phyloP scores from a whole-genome alignment of 2,888 invertebrate genomes.

The Stenoptilia bipunctidactyla region DNA sequence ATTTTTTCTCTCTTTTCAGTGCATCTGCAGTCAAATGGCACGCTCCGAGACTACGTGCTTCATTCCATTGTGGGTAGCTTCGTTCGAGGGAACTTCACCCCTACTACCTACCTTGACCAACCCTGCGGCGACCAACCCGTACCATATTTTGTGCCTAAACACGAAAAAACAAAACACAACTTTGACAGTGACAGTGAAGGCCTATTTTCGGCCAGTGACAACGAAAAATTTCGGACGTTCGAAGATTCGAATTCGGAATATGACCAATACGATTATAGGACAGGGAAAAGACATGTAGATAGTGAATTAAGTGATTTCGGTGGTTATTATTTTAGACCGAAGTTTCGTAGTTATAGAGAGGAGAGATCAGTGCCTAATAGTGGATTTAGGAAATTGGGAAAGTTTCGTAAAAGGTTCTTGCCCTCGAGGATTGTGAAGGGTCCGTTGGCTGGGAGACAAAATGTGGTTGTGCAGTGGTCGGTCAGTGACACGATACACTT shows the following conservation, averaged over 20 bases:
- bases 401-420: slow-evolving; percentile 35
- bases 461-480: slow-evolving; percentile 48
- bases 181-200: not conserved
- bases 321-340: slow-evolving; percentile 48
- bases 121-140: slow-evolving; percentile 39
- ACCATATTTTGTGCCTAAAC: slow-evolving; percentile 49
- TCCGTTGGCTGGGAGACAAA: slow-evolving; percentile 30
- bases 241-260: slow-evolving; percentile 1
- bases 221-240: slow-evolving; percentile 1
- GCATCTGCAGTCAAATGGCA: slow-evolving; percentile 35
- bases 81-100: slow-evolving; percentile 57
- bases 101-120: slow-evolving; percentile 39
- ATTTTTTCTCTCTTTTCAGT: slow-evolving; percentile 29
- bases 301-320: slow-evolving; percentile 23
- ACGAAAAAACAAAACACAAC: not conserved
- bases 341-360: slow-evolving; percentile 29
- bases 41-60: slow-evolving; percentile 49
- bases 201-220: not conserved
- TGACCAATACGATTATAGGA: slow-evolving; percentile 1
- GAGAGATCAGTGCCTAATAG: slow-evolving; percentile 33
- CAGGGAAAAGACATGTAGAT: not conserved
- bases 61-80: slow-evolving; percentile 46
- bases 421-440: slow-evolving; percentile 49
- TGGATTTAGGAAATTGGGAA: slow-evolving; percentile 23
- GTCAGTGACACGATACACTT: slow-evolving; percentile 43